Conservation (phyloP, 2,888 invertebrate genomes). For the Calameuta filiformis region DNA sequence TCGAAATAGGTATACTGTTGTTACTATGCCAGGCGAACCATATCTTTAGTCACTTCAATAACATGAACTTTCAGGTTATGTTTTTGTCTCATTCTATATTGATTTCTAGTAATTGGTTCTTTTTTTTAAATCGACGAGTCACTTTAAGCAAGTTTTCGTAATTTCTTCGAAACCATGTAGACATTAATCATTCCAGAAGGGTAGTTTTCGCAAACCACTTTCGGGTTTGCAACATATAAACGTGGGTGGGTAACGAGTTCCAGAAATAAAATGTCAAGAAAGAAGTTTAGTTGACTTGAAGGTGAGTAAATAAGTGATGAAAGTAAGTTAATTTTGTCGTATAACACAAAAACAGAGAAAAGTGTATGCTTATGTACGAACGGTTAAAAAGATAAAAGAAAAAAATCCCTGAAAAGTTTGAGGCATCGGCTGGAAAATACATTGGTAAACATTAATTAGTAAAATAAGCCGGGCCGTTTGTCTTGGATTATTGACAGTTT, state of each 20-base stretch:
- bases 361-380: too few species aligned
- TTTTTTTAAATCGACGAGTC: background rate
- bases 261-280: background rate
- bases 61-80: background rate
- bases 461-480: constrained; percentile 37
- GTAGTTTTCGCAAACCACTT: background rate
- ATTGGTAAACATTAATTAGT: constrained; percentile 42
- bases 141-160: background rate
- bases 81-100: background rate
- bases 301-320: background rate
- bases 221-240: background rate
- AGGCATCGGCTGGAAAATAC: background rate
- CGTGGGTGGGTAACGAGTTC: background rate
- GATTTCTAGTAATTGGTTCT: background rate
- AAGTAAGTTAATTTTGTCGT: background rate
- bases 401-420: background rate
- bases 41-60: background rate
- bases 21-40: too few species aligned
- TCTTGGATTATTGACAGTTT: constrained; percentile 40
- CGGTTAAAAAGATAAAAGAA: background rate
- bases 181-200: background rate
- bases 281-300: background rate
- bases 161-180: background rate
- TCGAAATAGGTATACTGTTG: too few species aligned
- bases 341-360: background rate